Conservation (phyloP, 1,140 invertebrate species). For the Macrosteles quadrilineatus region DNA sequence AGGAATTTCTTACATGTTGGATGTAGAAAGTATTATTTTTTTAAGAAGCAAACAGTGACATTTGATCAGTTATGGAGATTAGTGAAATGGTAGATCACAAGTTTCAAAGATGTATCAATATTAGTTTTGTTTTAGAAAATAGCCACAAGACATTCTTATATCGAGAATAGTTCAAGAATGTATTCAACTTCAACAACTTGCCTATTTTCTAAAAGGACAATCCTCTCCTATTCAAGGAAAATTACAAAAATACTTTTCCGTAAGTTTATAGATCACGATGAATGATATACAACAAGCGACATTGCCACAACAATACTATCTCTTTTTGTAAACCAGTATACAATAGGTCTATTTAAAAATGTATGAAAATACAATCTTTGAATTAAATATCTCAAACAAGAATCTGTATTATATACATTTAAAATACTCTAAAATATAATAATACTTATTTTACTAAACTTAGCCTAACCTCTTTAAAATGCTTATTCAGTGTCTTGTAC, state of each 20-base stretch:
- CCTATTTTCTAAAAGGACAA: conserved; percentile 3
- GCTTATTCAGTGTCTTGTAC: conserved; percentile 16
- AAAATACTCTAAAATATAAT: conserved; percentile 25
- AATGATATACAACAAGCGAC: conserved; percentile 22
- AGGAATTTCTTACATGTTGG: no score
- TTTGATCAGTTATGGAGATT: neutral
- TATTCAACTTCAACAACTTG: neutral
- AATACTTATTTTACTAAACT: conserved; percentile 18
- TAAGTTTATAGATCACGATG: conserved; percentile 5
- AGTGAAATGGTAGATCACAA: neutral
- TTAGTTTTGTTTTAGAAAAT: neutral
- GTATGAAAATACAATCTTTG: conserved; percentile 26
- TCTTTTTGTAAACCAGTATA: conserved; percentile 26
- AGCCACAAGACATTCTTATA: neutral
- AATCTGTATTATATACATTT: conserved; percentile 15
- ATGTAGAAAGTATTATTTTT: neutral
- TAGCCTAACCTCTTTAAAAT: neutral
- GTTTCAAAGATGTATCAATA: neutral
- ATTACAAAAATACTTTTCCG: conserved; percentile 21
- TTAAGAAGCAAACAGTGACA: neutral
- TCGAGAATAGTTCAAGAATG: neutral
- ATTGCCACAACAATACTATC: conserved; percentile 15
- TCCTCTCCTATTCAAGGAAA: conserved; percentile 3
- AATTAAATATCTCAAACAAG: conserved; percentile 23
- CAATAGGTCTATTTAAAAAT: conserved; percentile 26